A percentile compares a stretch with the other conserved stretches of the same genome.
phyloP scores from a whole-genome alignment of 1,140 invertebrate species.

The Bombus soroeensis region DNA sequence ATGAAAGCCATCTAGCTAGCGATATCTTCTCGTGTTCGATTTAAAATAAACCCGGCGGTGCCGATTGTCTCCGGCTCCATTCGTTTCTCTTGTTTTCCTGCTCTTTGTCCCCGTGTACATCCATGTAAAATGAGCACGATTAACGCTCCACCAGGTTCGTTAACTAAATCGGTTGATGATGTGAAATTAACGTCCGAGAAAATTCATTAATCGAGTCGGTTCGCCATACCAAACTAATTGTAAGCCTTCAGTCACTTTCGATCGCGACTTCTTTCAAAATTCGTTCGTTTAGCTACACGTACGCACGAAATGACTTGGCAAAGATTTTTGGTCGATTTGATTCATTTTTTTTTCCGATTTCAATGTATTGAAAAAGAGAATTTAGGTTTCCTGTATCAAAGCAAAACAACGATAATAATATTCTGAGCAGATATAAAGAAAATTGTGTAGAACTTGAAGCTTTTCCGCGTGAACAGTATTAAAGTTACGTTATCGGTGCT shows the following conservation, averaged over 20 bases:
- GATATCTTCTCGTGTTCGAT: neutral
- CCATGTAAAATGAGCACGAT: constrained; percentile 1
- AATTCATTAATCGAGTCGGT: neutral
- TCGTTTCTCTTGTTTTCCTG: neutral
- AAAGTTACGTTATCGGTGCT: no score
- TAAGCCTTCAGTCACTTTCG: neutral
- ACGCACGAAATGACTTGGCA: no score
- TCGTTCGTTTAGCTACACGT: no score
- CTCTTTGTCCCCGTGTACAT: neutral
- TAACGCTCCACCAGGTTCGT: neutral
- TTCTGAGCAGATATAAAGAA: no score
- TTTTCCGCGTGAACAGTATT: no score
- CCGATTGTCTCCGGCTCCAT: neutral
- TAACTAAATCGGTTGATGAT: constrained; percentile 17
- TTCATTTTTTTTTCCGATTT: no score
- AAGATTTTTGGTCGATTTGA: no score
- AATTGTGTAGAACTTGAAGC: no score
- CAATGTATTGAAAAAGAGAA: no score
- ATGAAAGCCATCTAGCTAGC: constrained; percentile 5
- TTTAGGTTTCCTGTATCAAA: no score
- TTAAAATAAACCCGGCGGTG: constrained; percentile 10
- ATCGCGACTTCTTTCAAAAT: neutral
- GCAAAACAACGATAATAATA: no score
- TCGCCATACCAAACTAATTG: neutral
- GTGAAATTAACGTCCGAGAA: constrained; percentile 20